Percentiles rank a stretch among this genome's conserved stretches.
Evolutionary conservation across 2,113 vertebrate species (phyloP).

Genomic region (Trachemys scripta): DNA sequence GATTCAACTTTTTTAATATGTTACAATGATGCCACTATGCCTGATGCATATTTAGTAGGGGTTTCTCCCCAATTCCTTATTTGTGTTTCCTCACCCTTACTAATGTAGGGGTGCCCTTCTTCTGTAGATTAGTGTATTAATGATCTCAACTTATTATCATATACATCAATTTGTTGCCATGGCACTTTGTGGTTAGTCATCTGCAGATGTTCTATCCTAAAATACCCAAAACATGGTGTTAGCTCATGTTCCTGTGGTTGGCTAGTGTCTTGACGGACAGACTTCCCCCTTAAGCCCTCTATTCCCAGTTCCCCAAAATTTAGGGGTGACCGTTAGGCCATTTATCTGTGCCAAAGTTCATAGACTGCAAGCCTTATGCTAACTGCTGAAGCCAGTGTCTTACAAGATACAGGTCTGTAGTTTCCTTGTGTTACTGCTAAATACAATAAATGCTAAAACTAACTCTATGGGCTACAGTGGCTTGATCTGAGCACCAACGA

Average conservation of each 20-base stretch:
- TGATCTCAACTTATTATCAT: too few relatives aligned
- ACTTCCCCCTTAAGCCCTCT: background rate
- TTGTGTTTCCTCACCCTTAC: background rate
- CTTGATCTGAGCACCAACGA: background rate
- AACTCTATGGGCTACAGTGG: background rate
- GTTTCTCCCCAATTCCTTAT: background rate
- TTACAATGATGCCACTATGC: background rate
- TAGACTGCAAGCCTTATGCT: background rate
- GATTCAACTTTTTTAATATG: background rate
- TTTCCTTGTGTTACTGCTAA: background rate
- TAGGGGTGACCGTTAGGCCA: background rate
- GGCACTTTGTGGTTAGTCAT: background rate
- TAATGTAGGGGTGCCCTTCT: background rate
- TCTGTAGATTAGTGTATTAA: too few relatives aligned
- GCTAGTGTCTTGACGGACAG: background rate
- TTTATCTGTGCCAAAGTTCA: too few relatives aligned
- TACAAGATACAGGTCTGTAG: background rate
- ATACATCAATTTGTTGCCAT: too few relatives aligned
- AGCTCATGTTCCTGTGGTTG: background rate
- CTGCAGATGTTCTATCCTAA: background rate
- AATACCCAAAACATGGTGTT: background rate
- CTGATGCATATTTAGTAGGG: background rate
- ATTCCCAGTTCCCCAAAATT: background rate
- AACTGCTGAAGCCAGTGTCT: background rate
- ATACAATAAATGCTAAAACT: background rate